These are phyloP conservation scores for Ploceus nigricollis DNA, from an alignment of 2,113 vertebrate species.

Conservation along the genomic window DNA sequence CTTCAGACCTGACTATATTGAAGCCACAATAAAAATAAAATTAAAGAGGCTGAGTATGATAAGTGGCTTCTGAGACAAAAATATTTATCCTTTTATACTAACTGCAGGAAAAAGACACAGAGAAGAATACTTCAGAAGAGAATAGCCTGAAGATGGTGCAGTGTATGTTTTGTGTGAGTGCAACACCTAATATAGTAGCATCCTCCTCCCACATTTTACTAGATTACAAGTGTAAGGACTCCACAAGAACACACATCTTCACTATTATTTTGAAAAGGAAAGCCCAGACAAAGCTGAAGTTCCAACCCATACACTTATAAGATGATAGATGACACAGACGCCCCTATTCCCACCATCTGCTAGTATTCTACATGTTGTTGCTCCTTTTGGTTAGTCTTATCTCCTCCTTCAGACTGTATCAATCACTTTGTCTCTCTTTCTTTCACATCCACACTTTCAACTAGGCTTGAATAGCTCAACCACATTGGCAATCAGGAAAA, in stretches of 20 bases:
- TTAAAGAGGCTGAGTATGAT: not conserved
- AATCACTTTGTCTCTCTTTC: not conserved
- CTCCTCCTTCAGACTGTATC: not conserved
- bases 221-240: not conserved
- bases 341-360: not conserved
- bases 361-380: not conserved
- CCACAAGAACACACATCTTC: not conserved
- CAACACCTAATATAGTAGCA: not conserved
- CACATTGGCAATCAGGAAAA: not conserved
- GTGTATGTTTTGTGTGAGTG: not conserved
- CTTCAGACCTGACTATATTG: not conserved
- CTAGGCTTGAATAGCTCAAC: not conserved
- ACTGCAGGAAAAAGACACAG: not conserved
- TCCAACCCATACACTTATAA: fast-evolving
- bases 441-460: not conserved
- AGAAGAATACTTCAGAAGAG: not conserved
- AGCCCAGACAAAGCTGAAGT: not conserved
- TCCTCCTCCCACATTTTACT: not conserved
- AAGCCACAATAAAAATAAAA: not conserved
- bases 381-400: not conserved
- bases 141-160: not conserved
- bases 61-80: not conserved
- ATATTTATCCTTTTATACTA: not conserved
- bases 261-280: not conserved
- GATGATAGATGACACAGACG: not conserved